Evolutionary conservation across 2,113 vertebrate species (phyloP).

Genomic region (Piprites chloris): DNA sequence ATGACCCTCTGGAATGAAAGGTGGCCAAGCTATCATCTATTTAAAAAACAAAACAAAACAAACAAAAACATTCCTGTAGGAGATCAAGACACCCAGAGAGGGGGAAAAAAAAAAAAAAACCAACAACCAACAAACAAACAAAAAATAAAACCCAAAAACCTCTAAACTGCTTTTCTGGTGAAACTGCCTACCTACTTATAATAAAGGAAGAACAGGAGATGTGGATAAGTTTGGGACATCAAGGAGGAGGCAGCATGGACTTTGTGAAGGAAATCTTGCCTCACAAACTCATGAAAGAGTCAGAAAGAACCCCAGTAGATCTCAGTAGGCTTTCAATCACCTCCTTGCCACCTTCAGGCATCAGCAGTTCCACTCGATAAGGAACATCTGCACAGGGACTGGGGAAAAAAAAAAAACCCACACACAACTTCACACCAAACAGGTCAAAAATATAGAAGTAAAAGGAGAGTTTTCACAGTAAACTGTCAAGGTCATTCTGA

Average conservation of each 20-base stretch:
- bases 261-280: background rate
- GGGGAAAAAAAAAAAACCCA: background rate
- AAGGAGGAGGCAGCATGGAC: background rate
- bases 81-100: background rate
- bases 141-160: background rate
- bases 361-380: background rate
- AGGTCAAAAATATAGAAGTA: background rate
- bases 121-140: too few species aligned
- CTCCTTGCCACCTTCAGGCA: background rate
- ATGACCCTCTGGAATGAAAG: background rate
- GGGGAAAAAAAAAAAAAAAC: background rate
- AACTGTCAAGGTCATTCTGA: background rate
- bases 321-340: background rate
- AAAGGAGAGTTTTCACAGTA: background rate
- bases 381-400: background rate
- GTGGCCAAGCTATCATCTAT: background rate
- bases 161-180: background rate
- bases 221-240: accelerated
- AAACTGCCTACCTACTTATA: background rate
- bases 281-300: background rate
- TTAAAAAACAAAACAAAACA: background rate
- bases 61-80: background rate
- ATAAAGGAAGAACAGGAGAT: background rate
- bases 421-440: background rate
- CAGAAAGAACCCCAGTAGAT: background rate